Evolutionary conservation across 2,888 invertebrate genomes (phyloP).

Genomic region (Tribolium freemani): DNA sequence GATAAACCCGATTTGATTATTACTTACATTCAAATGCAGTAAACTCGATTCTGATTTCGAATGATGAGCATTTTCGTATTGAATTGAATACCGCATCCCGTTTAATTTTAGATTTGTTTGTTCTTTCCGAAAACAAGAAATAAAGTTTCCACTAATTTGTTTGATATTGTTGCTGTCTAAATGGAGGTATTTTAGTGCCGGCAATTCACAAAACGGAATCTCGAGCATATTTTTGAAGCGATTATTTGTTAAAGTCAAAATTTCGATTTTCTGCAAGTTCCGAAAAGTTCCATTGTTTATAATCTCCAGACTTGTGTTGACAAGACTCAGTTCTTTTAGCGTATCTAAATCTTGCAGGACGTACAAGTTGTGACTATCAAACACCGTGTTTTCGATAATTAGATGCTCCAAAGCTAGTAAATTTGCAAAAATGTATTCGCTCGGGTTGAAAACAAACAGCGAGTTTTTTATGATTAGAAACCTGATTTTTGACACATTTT

Average conservation of each 20-base stretch:
- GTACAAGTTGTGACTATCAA: slow-evolving; percentile 42
- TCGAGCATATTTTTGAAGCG: slow-evolving; percentile 48
- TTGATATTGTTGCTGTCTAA: slow-evolving; percentile 47
- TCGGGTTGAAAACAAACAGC: slow-evolving; percentile 47
- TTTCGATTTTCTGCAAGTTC: slow-evolving; percentile 45
- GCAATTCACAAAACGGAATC: slow-evolving; percentile 54
- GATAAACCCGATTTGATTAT: slow-evolving; percentile 53
- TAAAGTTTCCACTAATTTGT: slow-evolving; percentile 1
- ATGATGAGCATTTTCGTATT: background rate
- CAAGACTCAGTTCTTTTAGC: slow-evolving; percentile 53
- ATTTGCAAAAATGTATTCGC: slow-evolving; percentile 48
- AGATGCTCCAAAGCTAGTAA: slow-evolving; percentile 52
- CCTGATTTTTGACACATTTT: slow-evolving; percentile 58
- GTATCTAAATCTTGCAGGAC: slow-evolving; percentile 50
- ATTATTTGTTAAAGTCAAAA: slow-evolving; percentile 53
- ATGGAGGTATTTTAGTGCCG: slow-evolving; percentile 49
- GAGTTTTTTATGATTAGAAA: slow-evolving; percentile 41
- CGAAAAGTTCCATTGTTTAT: slow-evolving; percentile 49
- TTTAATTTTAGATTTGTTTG: slow-evolving; percentile 3
- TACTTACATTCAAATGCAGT: slow-evolving; percentile 54
- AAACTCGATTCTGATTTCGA: slow-evolving; percentile 27
- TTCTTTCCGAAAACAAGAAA: slow-evolving; percentile 16
- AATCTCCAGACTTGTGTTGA: slow-evolving; percentile 51
- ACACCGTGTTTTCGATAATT: slow-evolving; percentile 50
- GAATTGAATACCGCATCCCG: background rate